phyloP scores from a whole-genome alignment of 2,797 vertebrate species.

The Arrhamphus sclerolepis region DNA sequence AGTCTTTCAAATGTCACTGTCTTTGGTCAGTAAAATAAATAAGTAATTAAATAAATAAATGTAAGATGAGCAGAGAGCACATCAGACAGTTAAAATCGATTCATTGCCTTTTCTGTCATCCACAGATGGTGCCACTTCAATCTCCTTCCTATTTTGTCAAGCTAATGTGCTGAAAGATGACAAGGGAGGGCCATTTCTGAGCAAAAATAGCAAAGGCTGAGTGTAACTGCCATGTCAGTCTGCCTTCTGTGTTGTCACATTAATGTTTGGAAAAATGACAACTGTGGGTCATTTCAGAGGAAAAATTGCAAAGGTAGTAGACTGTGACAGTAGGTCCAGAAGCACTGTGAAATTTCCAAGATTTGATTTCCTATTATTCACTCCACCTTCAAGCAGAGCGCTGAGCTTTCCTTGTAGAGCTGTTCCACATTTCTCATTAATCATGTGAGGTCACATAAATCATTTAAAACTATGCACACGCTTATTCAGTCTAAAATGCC shows the following conservation, averaged over 20 bases:
- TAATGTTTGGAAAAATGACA: conserved; percentile 58
- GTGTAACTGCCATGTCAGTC: conserved; percentile 56
- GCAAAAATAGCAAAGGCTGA: conserved; percentile 64
- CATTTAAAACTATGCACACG: conserved; percentile 33
- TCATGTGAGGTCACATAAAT: conserved; percentile 22
- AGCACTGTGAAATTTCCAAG: conserved; percentile 12
- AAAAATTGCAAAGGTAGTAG: conserved; percentile 50
- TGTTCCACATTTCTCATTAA: conserved; percentile 25
- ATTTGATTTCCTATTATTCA: conserved; percentile 17
- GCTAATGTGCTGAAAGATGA: conserved; percentile 75
- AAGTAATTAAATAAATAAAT: conserved; percentile 1
- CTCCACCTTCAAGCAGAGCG: conserved; percentile 4
- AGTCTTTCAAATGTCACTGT: conserved; percentile 1
- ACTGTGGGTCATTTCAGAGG: conserved; percentile 58
- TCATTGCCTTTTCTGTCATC: conserved; percentile 61
- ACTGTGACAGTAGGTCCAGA: conserved; percentile 47
- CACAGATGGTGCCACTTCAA: conserved; percentile 73
- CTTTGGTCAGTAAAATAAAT: conserved; percentile 9
- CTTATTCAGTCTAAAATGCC: conserved; percentile 20
- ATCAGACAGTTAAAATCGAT: conserved; percentile 68
- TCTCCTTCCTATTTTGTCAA: conserved; percentile 71
- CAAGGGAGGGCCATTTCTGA: conserved; percentile 66
- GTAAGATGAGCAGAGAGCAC: conserved; percentile 40
- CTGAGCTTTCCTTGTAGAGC: conserved; percentile 4
- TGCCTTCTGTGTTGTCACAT: conserved; percentile 59